Conservation (phyloP, 2,888 invertebrate species). For the Xanthia togata region DNA sequence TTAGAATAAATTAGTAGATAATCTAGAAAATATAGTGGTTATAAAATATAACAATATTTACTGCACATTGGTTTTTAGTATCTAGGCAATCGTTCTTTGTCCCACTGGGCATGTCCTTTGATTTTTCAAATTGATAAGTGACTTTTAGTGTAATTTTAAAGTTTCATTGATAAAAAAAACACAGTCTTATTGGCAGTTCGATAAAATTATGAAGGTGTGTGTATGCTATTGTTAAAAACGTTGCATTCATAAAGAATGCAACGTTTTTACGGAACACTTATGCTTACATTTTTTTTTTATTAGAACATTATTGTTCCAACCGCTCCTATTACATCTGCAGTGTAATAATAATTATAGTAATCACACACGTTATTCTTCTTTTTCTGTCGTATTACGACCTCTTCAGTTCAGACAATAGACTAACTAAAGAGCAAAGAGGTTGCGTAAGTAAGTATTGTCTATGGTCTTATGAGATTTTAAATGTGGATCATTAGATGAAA, state of each 20-base stretch:
- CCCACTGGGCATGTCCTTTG: background rate
- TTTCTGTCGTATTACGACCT: conserved; percentile 24
- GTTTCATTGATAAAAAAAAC: too few species aligned
- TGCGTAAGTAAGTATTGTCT: conserved; percentile 49
- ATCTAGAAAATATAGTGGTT: background rate
- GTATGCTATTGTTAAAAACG: background rate
- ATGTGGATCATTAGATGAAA: conserved; percentile 46
- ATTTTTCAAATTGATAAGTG: background rate
- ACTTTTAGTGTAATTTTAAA: background rate
- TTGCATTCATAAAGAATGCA: too few species aligned
- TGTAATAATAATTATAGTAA: conserved; percentile 16
- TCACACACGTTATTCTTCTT: conserved; percentile 9
- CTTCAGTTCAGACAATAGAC: conserved; percentile 42
- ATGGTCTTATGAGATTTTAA: conserved; percentile 56
- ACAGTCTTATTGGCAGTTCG: background rate
- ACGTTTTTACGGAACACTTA: conserved; percentile 15
- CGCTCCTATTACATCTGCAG: background rate
- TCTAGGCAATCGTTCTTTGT: background rate
- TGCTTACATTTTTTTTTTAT: conserved; percentile 7
- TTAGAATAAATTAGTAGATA: background rate
- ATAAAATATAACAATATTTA: background rate
- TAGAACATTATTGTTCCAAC: conserved; percentile 23
- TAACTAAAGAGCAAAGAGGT: conserved; percentile 35
- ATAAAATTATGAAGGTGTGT: background rate
- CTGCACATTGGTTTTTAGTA: background rate